Conservation (phyloP, 2,113 vertebrate genomes). For the Mesembrinibis cayennensis region DNA sequence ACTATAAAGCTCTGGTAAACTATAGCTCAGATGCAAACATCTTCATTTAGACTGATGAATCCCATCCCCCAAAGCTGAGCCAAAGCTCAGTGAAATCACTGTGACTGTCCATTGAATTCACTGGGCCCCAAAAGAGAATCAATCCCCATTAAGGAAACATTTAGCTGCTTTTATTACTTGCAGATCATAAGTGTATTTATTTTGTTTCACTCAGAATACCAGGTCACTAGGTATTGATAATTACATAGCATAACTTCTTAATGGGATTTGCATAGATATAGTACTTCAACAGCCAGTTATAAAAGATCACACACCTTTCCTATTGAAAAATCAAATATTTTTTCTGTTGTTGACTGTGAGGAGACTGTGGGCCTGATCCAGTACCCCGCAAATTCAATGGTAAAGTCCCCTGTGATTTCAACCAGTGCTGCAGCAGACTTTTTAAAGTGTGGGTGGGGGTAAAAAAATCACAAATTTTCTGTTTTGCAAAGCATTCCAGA, state of each 20-base stretch:
- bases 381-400: not conserved
- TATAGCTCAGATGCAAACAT: not conserved
- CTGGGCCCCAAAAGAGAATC: not conserved
- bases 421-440: not conserved
- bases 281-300: not conserved
- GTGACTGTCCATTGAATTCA: not conserved
- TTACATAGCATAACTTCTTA: not conserved
- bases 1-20: not conserved
- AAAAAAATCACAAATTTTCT: not conserved
- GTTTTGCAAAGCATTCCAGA: constrained; percentile 7
- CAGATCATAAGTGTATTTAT: not conserved
- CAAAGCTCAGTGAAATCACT: not conserved
- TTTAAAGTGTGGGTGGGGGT: not conserved
- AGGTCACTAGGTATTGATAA: not conserved
- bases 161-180: not conserved
- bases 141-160: not conserved
- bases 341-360: not conserved
- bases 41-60: not conserved
- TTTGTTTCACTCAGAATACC: not conserved
- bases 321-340: not conserved
- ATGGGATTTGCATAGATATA: not conserved
- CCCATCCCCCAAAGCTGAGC: not conserved
- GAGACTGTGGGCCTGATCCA: not conserved
- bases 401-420: not conserved
- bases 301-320: not conserved